phyloP scores from a whole-genome alignment of 30 jellyfish, hydroid and myxozoan genomes.

The Aurelia sp. region DNA sequence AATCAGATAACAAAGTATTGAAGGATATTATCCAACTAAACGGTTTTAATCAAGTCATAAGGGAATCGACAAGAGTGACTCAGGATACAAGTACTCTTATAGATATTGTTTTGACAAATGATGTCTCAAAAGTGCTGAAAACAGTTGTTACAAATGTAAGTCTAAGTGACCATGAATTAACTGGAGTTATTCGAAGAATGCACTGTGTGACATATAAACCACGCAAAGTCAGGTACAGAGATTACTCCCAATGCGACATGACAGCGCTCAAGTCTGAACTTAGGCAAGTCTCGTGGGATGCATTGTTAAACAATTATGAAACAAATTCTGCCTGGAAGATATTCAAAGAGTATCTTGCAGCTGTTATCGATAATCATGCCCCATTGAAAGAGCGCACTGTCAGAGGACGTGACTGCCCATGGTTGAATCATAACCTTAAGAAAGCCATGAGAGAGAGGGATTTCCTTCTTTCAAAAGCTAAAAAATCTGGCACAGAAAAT shows the following conservation, averaged over 20 bases:
- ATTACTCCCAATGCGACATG: slow-evolving; percentile 17
- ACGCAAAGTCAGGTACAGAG: slow-evolving; percentile 27
- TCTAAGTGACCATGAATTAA: slow-evolving; percentile 40
- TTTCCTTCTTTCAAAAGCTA: slow-evolving; percentile 7
- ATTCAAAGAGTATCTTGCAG: no score
- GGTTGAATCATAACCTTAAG: neutral
- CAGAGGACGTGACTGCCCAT: neutral
- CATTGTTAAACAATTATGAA: slow-evolving; percentile 1
- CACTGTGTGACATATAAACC: slow-evolving; percentile 16
- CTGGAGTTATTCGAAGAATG: neutral
- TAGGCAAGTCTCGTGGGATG: slow-evolving; percentile 26
- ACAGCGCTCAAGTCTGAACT: slow-evolving; percentile 15
- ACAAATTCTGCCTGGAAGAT: slow-evolving; percentile 4
- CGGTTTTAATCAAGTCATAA: no score
- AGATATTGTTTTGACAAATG: no score
- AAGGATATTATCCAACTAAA: no score
- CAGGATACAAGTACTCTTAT: no score
- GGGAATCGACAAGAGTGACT: no score
- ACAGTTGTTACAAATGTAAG: neutral
- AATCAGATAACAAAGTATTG: no score
- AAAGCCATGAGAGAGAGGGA: slow-evolving; percentile 9
- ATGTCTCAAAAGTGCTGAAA: no score
- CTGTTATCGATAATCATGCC: no score
- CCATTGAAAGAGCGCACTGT: no score
- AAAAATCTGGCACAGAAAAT: no score